Base-by-base conservation (phyloP, 2,113 vertebrate species). In the Verasper variegatus region DNA sequence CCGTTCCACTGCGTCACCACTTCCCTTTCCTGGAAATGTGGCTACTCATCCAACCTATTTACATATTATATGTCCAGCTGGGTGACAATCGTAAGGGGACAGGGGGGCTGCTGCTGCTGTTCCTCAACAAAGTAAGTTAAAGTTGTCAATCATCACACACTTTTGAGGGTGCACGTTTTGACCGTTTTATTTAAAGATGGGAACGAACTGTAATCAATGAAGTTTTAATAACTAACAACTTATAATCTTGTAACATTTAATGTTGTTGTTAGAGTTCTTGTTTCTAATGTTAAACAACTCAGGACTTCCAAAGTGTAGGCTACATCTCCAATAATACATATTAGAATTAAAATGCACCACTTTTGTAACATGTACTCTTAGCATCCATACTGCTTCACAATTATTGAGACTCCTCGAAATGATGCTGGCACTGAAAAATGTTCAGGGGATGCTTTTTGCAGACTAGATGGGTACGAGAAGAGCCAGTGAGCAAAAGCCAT, bases 11-110 rank as follows among this genome's bases (percentile, higher is more conserved):
- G 84, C 90, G 81, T 94, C 93, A 95, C 80, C 80, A 86, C 89
- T 94, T 95, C 93, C 93, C 85, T 92, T 92, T 94, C 92, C 94
- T 93, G 93, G 93, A 93, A 91, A 93, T 89, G 88, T 88, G 84
- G 80, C 91, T 81, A 82, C 84, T 80, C 78, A 71, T 90, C 84
- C 86, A 79, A 78, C 52, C 51, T n/a, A 92, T 92, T 91, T 89
- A 86, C 88, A 92, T 92, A 82, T 86, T 37, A 21, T n/a, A 40
- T 21, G 18, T 62, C 58, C 58, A 60, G 58, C 27, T 11, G 27
- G 17, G 58, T n/a, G 18, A 60, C 35, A 35, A 35, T 60, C 17
- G 24, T 26, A 26, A 6, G 54, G 54, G 54, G 54, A 24, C 12
- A 2, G 54, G 54, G 24, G 54, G 54, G n/a, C 20, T 21, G 54